Conservation (phyloP, 2,113 vertebrate genomes). For the Ceratotherium simum region DNA sequence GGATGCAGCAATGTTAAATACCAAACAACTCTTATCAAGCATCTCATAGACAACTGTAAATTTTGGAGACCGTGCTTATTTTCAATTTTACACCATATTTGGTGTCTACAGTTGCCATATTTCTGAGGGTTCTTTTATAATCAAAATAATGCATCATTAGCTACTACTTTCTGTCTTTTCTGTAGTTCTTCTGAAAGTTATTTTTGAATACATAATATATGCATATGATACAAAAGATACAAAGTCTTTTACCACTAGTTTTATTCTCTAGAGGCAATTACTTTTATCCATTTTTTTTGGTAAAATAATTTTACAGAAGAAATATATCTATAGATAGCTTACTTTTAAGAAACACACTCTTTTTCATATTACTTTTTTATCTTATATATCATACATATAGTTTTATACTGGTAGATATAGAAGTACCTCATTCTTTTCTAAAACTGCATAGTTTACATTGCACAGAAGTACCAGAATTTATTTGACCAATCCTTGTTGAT, state of each 20-base stretch:
- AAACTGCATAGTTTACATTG: background rate
- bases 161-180: background rate
- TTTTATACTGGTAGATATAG: background rate
- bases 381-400: background rate
- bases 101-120: background rate
- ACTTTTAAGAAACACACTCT: background rate
- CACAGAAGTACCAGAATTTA: background rate
- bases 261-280: background rate
- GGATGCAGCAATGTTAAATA: background rate
- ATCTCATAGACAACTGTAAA: background rate
- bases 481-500: background rate
- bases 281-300: background rate
- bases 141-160: background rate
- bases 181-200: background rate
- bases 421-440: background rate
- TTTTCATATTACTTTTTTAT: background rate
- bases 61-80: background rate
- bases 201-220: background rate
- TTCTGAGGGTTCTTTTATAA: background rate
- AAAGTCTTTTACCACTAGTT: background rate
- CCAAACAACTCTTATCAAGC: background rate
- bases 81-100: background rate
- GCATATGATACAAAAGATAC: background rate
- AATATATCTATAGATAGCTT: background rate
- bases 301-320: slow-evolving; percentile 10